Evolutionary conservation across 2,797 vertebrate species (phyloP), one percentile per base, ranked within the genome.

Genomic region (Lepilemur septentrionalis): DNA sequence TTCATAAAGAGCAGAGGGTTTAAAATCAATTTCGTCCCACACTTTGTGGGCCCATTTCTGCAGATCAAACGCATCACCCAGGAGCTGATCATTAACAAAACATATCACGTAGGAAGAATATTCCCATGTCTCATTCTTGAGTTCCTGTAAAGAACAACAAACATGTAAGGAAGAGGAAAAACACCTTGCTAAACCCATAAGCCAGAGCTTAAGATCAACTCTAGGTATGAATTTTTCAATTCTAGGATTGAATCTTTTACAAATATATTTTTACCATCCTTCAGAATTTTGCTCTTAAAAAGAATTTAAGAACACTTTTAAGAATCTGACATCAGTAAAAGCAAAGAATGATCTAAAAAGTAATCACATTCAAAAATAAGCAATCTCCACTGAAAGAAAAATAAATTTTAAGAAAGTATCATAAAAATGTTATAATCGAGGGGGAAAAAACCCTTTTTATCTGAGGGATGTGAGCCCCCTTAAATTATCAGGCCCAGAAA

Each of bases 111-210:
- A 94, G 94, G 99, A 98, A 91, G 98, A 97, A 83, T 98, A 99
- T 5, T 98, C 98, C 99, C 99, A 99, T 73, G 98, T 98, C 96
- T 99, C 99, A 55, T 99, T 99, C 97, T 98, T 98, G 96, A 99
- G 97, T 91, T 99, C 99, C 99, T 99, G 79, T 52, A 43, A 96
- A 93, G 72, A 63, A 98, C 90, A 84, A 95, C 30, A 63, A 89
- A 73, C 76, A 72, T 0, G 5, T 28, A 80, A 23, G 69, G 23
- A 78, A 12, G 4, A 17, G 55, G 86, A 25, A 10, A 55, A 55
- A 43, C 76, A 76, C 41, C n/a, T 75, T 89, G 61, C 76, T 92
- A 83, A 91, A 89, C 57, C n/a, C 78, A 52, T 25, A 94, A 78
- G 48, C 9, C 46, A 83, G 50, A 91, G 82, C 9, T 57, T 79